These are phyloP conservation scores for Lampropteryx suffumata DNA, from an alignment of 2,888 invertebrate genomes.

Conservation along the genomic window DNA sequence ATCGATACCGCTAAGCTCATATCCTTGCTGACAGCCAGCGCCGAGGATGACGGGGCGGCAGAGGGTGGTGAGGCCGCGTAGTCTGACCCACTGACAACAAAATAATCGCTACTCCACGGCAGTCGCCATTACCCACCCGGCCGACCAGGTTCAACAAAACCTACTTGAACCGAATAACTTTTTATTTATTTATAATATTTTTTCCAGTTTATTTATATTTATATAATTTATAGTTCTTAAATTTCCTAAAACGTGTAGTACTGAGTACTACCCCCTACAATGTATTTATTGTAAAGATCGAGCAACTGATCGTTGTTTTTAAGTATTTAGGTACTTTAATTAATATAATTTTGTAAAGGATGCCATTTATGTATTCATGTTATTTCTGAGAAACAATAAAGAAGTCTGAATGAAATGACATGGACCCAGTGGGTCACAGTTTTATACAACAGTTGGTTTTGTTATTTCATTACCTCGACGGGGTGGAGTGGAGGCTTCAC, in stretches of 20 bases:
- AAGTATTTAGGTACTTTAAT: too few species aligned
- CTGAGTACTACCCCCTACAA: constrained; percentile 65
- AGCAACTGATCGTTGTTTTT: constrained; percentile 29
- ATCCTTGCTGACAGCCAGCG: constrained; percentile 93
- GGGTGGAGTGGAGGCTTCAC: too few species aligned
- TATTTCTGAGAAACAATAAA: constrained; percentile 60
- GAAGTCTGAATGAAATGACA: constrained; percentile 64
- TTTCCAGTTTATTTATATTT: constrained; percentile 81
- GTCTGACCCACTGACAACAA: constrained; percentile 32
- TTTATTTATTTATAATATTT: constrained; percentile 76
- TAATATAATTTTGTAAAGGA: constrained; percentile 49
- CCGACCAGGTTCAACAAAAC: constrained; percentile 57
- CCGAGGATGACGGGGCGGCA: constrained; percentile 89
- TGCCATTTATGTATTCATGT: constrained; percentile 73
- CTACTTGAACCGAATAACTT: constrained; percentile 64
- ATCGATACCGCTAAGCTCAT: constrained; percentile 94
- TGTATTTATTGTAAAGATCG: constrained; percentile 37
- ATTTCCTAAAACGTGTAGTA: constrained; percentile 39
- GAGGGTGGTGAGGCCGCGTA: constrained; percentile 66
- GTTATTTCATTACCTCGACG: constrained; percentile 36
- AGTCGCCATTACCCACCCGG: constrained; percentile 35
- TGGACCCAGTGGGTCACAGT: constrained; percentile 54
- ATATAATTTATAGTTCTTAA: constrained; percentile 56
- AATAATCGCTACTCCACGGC: constrained; percentile 28
- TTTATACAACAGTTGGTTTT: constrained; percentile 57